Conservation (phyloP, 1,140 invertebrate species). For the Drosophila tristis region DNA sequence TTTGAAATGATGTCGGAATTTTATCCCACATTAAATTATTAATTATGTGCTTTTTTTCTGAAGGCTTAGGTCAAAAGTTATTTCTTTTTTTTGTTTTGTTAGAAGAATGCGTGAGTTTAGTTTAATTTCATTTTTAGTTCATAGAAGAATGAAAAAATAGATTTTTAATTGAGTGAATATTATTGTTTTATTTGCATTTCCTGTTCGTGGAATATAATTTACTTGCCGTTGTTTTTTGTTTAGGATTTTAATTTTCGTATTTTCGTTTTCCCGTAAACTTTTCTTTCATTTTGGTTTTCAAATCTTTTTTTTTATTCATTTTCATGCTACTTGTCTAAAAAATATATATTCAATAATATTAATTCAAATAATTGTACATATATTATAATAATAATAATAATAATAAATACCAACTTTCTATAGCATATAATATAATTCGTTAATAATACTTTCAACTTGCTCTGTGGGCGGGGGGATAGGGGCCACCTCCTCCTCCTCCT, state of each 20-base stretch:
- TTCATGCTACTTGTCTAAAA: constrained; percentile 78
- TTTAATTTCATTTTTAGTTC: constrained; percentile 6
- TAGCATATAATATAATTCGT: constrained; percentile 75
- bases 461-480: constrained; percentile 10
- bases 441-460: constrained; percentile 78
- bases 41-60: constrained; percentile 1
- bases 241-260: not conserved
- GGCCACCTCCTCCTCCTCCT: not conserved
- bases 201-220: constrained; percentile 1
- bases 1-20: constrained; percentile 21
- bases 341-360: constrained; percentile 81
- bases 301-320: constrained; percentile 44
- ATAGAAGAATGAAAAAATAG: constrained; percentile 13
- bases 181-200: not conserved
- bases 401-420: constrained; percentile 82
- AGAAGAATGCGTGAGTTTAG: constrained; percentile 3
- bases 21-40: constrained; percentile 9
- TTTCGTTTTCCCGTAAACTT: constrained; percentile 6
- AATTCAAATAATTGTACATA: constrained; percentile 79
- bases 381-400: constrained; percentile 67
- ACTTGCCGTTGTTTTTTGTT: constrained; percentile 5
- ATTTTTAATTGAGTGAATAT: constrained; percentile 3
- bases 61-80: not conserved
- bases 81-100: not conserved
- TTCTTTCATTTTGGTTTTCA: constrained; percentile 52